Base-by-base conservation (phyloP, 2,113 vertebrate species). In the Ursus arctos region DNA sequence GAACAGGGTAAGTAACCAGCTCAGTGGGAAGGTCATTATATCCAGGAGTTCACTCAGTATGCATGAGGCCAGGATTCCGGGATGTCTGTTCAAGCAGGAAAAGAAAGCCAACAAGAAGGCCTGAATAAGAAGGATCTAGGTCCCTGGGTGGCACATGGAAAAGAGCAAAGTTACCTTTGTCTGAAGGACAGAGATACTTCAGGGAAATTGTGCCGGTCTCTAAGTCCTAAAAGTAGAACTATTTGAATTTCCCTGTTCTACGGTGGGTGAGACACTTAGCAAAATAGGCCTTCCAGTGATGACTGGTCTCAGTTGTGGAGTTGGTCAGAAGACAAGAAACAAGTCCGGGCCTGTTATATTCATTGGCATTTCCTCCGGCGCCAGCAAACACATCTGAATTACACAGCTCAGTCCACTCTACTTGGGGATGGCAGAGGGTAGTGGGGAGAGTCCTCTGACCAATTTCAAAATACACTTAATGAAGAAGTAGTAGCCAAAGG, bases 61-160 rank as follows among this genome's bases (percentile, higher is more conserved):
- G 55, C 65, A 65, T 98, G 97, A 98, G 97, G 98, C 96, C 96
- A 97, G 95, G 53, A 95, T 97, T 96, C 94, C 97, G 98, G 97
- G 97, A 97, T 94, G 97, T 98, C 97, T 97, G 43, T 76, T 47
- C 53, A 85, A 33, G 57, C 36, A 82, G 57, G 80, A 94, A 36
- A 95, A 83, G 36, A 72, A 91, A 85, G 88, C 92, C 92, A 95
- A 55, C 13, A n/a, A 55, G 36, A 65, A 76, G 51, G 53, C 86
- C 88, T 90, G 77, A 90, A 90, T 24, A 95, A 80, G 84, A 83
- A 90, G 49, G 55, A 86, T 69, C 61, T 91, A 31, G 51, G 87
- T 71, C 28, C 47, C 84, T 97, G 92, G 80, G 94, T 96, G 92
- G 94, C 69, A 95, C 49, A 85, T 51, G 82, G 76, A 81, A 97